Base-by-base conservation (phyloP, 1,140 invertebrate genomes). In the Neodiprion virginianus region DNA sequence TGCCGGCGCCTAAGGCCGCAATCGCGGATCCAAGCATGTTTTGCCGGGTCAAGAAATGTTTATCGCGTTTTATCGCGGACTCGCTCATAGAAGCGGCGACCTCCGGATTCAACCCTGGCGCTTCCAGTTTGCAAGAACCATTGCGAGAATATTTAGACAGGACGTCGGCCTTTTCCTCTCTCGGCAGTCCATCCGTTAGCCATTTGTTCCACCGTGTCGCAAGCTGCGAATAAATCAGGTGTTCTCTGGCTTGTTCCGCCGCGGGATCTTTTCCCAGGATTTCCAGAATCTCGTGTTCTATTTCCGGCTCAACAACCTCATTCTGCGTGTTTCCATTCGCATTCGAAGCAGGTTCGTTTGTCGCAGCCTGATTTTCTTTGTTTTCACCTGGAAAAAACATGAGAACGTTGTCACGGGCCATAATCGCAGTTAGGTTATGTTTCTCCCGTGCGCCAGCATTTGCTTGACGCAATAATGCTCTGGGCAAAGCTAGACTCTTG, bases 1-100 rank as follows among this genome's bases (percentile, higher is more conserved):
- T 71, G 70, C 70, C 72, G 14, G 28, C 8, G 14, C 74, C 74
- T 61, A 74, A 66, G n/a, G 78, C 70, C 10, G 70, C 71, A 50
- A 78, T 76, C 0, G 79, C 77, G 1, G 79, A 77, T 9, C 79
- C 78, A 10, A 81, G 14, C 1, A 49, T 72, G n/a, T 81, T 81
- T 68, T 79, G 79, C 2, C 61, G 53, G 17, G 70, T 67, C 23
- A 49, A 17, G 75, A 76, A 78, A 75, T 78, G 74, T 73, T 75
- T 72, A 65, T 81, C 77, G 40, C 77, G 67, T 71, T 74, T 76
- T 21, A 71, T 76, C 8, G 75, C 76, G 1, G 67, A 50, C 9
- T 75, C 76, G 1, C 70, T 75, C 48, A 79, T 68, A 8, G 67
- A 69, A 1, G 21, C 1, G 17, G 17, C 12, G 14, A 75, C 48